Evolutionary conservation across 2,888 invertebrate species (phyloP), one percentile per base, ranked within the genome.

Genomic region (Dendrolimus pini): DNA sequence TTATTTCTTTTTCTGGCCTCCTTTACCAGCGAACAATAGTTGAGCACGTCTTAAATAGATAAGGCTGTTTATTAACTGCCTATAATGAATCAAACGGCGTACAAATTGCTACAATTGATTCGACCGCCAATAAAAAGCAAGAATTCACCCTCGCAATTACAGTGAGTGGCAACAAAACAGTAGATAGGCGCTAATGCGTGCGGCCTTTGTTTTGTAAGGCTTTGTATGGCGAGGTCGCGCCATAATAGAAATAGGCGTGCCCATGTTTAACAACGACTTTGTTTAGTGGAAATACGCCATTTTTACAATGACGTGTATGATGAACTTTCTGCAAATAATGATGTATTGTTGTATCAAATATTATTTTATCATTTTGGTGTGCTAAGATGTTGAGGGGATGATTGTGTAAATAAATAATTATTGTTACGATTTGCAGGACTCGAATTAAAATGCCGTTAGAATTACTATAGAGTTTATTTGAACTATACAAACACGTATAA

Each of bases 191-290:
- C 56, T 53, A 56, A 56, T 56, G 53, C 52, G 56, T 52, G 56
- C 41, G 41, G 12, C n/a, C 55, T 53, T 56, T 56, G 56, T 56
- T 56, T 14, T 47, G 10, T 41, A 52, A 12, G 6, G 30, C 53
- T 53, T 41, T 56, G 14, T 14, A 52, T 41, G 7, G 13, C 55
- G 52, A 59, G 59, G 56, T 56, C 59, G 54, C 53, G 12, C 8
- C 47, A 41, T 55, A 59, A 59, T 54, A 47, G 47, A 47, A 56
- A 56, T 54, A 59, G 56, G 59, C 56, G 56, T 58, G 56, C 56
- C 10, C 41, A 7, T 41, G 41, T 53, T 54, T 54, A 54, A 54
- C 41, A 18, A 54, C 30, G 54, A 30, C 42, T 54, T 47, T 13
- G 56, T 54, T 57, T 42, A 41, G 13, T 13, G 41, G 12, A 58